phyloP scores from a whole-genome alignment of 2,888 invertebrate genomes.

The Eucriotettix oculatus region DNA sequence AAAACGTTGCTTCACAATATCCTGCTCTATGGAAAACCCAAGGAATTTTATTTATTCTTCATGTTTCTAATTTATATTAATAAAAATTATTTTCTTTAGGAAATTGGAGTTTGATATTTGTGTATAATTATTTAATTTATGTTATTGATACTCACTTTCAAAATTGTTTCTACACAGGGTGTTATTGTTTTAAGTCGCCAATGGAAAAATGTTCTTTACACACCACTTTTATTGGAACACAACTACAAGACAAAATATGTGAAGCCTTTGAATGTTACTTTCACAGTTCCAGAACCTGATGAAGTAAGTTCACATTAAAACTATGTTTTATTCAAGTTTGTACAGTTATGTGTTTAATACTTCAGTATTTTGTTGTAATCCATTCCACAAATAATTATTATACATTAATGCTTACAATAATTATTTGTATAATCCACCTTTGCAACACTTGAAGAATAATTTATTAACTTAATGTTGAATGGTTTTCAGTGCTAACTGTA shows the following conservation, averaged over 20 bases:
- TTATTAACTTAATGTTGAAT: neutral
- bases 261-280: slow-evolving; percentile 73
- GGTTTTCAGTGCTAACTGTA: no score
- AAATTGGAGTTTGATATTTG: no score
- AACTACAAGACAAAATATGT: slow-evolving; percentile 66
- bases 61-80: no score
- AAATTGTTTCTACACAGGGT: slow-evolving; percentile 36
- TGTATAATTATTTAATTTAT: no score
- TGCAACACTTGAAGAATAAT: neutral
- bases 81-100: no score
- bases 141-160: no score
- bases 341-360: neutral
- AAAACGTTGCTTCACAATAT: no score
- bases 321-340: neutral
- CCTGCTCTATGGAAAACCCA: no score
- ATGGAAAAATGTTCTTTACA: slow-evolving; percentile 92
- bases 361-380: neutral
- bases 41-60: no score
- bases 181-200: slow-evolving; percentile 91
- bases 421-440: neutral
- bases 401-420: neutral
- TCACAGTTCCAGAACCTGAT: slow-evolving; percentile 67
- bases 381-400: neutral
- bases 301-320: slow-evolving; percentile 38
- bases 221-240: slow-evolving; percentile 76